Base-by-base conservation (phyloP, 2,113 vertebrate genomes). In the Megalops atlanticus region DNA sequence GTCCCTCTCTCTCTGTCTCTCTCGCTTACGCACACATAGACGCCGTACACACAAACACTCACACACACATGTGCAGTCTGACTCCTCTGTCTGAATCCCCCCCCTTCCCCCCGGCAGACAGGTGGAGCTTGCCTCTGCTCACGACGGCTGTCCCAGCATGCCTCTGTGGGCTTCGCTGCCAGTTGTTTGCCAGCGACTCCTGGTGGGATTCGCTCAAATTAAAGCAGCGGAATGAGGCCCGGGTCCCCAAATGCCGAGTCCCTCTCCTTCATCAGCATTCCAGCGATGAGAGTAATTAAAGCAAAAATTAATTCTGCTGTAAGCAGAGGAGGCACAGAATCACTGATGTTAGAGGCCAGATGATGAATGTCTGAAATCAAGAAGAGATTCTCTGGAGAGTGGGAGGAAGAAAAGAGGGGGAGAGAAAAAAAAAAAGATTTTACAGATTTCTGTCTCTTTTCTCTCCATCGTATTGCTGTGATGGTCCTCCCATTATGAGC, bases 211-310 rank as follows among this genome's bases (percentile, higher is more conserved):
- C 49, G 24, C 24, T 54, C 49, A 54, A 54, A 54, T 54, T 54
- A 54, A 54, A 97, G 97, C 96, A 94, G 96, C 95, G 97, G 96
- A 97, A 97, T 96, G 95, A 96, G 95, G 95, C 95, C 96, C 93
- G 93, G 94, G 95, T 99, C 97, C 97, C 97, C 16, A 16, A 54
- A 54, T 54, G 24, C 96, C 95, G 95, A 95, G 96, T 98, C 96
- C 96, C 97, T 96, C 96, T 97, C 96, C 97, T 98, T 98, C 98
- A 99, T 99, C 98, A 98, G 97, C 97, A 99, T 99, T 98, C 98
- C 97, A 96, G 96, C 96, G 97, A 98, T 97, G 97, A 98, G 97
- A 98, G 97, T 99, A 98, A 99, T 99, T 99, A 99, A 98, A 98
- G 97, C 97, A 97, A 96, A 98, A 98, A 99, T 99, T 98, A 99